Percentiles rank a stretch among this genome's conserved stretches.
These are phyloP conservation scores for Calephelis nemesis DNA, from an alignment of 1,140 invertebrate genomes.

Conservation along the genomic window DNA sequence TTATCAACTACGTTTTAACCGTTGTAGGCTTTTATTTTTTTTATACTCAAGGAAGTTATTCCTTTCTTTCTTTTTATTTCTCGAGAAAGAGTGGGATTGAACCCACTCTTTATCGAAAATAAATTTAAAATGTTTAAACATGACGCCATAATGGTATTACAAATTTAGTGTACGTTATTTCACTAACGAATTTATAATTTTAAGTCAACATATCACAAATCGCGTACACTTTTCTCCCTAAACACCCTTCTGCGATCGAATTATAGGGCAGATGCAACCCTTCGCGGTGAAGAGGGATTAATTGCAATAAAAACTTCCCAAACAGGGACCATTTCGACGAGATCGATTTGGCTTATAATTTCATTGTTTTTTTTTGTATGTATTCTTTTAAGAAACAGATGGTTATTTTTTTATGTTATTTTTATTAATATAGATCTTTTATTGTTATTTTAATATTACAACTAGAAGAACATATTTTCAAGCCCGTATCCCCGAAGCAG, in stretches of 20 bases:
- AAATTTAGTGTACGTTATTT: neutral
- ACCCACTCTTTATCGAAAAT: no score
- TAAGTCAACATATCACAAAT: neutral
- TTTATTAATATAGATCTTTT: neutral
- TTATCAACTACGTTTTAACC: no score
- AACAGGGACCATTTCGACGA: slow-evolving; percentile 17
- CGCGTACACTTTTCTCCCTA: neutral
- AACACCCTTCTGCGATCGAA: slow-evolving; percentile 15
- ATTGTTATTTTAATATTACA: no score
- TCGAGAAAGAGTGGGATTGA: no score
- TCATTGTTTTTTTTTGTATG: neutral
- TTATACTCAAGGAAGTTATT: no score
- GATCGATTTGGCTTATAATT: slow-evolving; percentile 13
- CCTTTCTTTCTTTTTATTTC: no score
- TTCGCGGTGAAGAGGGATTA: slow-evolving; percentile 35
- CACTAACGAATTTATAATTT: neutral
- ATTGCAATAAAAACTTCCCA: slow-evolving; percentile 39
- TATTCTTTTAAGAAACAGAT: neutral
- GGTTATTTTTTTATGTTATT: neutral
- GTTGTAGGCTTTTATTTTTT: no score
- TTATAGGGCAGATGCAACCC: slow-evolving; percentile 40
- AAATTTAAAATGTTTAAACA: no score
- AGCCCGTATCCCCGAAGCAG: no score
- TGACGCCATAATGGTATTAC: no score
- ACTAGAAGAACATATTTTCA: no score